Base-by-base conservation (phyloP, 2,113 vertebrate genomes). In the Glaucidium brasilianum region DNA sequence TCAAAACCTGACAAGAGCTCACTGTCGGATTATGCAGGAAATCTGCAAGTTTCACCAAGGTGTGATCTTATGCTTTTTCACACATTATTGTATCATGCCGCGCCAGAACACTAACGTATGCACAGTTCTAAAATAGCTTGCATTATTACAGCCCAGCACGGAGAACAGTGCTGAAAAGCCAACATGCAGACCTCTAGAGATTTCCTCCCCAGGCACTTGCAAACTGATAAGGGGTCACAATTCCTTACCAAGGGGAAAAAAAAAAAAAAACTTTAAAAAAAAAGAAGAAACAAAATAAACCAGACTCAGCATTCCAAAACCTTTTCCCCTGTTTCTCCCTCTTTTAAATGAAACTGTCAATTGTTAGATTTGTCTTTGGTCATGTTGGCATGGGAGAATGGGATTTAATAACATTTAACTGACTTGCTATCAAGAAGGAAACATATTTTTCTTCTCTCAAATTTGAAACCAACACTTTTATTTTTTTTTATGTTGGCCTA, bases 41-140 rank as follows among this genome's bases (percentile, higher is more conserved):
- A 97, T 97, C 97, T 98, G 97, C 96, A 98, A 97, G 97, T 98
- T 98, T 97, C 96, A 97, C 97, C 97, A 98, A 98, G 98, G 98
- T 98, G 98, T 56, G 97, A 98, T 97, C 96, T 92, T 97, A 92
- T 96, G 97, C 97, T 96, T 98, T 98, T 98, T 98, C 98, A 97
- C 98, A 98, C 97, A 92, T 98, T 97, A 98, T 96, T 98, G 97
- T 97, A 98, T 97, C 97, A 95, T 91, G 96, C 96, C 91, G 95
- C 89, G 96, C 96, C 94, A 97, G 97, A 97, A 97, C 95, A 97
- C 96, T 98, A 98, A 98, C 97, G 94, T 98, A 98, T 98, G 98
- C 98, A 96, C 73, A 97, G 97, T 94, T 98, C 96, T 97, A 98
- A 98, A 98, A 98, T 98, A 98, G 96, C 96, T 91, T 74, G 83